Evolutionary conservation across 2,113 vertebrate genomes (phyloP), one percentile per base, ranked within the genome.

Genomic region (Cyrtonyx montezumae): DNA sequence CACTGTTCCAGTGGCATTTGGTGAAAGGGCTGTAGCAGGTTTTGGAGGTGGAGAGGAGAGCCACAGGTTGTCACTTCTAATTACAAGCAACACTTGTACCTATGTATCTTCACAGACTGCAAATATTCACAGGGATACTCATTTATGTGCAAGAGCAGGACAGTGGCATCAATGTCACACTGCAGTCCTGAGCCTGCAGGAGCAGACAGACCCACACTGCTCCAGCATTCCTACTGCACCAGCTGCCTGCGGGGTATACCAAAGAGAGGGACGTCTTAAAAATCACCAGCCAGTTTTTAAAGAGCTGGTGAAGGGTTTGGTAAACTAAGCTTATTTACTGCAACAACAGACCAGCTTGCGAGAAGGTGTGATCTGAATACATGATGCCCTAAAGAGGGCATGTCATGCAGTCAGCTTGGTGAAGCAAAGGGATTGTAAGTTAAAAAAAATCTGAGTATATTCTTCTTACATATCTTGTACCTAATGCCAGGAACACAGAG

Each of bases 271-370:
- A 67, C 87, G 77, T 53, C 75, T 53, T 80, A 73, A 90, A 53
- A 28, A 53, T 28, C 51, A 53, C 26, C 51, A 51, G 13, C 23
- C 70, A 84, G 49, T 83, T 46, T 87, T 67, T 82, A 91, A 93
- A 96, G 74, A 8, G 42, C 75, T 87, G 32, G 75, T 82, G 90
- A 94, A 91, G 37, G 87, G 37, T 67, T 93, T 76, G 85, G 87
- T 87, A 91, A 94, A 89, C 89, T 51, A 84, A 87, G 51, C 42
- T 58, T 94, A 94, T 92, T 93, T 92, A 79, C 63, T 82, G 62
- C 49, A 58, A 81, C 83, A 73, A 87, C 49, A 87, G 84, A 67
- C 37, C 53, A 90, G 70, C 58, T 75, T 79, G 67, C 55, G 87
- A 62, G 78, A 30, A 89, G 53, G 34, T 69, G 67, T n/a, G 80